Conservation (phyloP, 2,888 invertebrate genomes). For the Lasioglossum villosulum region DNA sequence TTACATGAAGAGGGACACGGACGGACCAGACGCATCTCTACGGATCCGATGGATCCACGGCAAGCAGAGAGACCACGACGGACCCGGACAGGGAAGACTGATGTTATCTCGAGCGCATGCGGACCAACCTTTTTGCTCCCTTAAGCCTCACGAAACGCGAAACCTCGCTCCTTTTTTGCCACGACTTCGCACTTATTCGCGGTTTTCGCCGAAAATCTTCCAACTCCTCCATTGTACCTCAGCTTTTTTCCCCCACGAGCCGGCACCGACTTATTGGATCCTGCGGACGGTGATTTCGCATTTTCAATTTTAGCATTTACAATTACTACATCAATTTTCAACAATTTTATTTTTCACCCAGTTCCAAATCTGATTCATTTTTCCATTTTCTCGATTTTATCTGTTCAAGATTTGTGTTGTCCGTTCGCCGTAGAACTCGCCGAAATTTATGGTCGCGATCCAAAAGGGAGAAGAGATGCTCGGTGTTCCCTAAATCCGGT, state of each 20-base stretch:
- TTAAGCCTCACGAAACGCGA: conserved; percentile 48
- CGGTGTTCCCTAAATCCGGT: conserved; percentile 1
- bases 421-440: background rate
- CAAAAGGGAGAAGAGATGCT: background rate
- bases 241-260: background rate
- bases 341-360: background rate
- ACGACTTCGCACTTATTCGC: conserved; percentile 35
- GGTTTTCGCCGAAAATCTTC: conserved; percentile 16
- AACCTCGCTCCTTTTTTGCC: conserved; percentile 62
- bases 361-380: background rate
- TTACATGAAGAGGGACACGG: conserved; percentile 81
- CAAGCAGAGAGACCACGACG: conserved; percentile 25
- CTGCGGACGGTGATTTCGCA: background rate
- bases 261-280: background rate
- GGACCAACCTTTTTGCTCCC: conserved; percentile 67
- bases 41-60: conserved; percentile 26
- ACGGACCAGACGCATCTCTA: conserved; percentile 49
- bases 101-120: conserved; percentile 79
- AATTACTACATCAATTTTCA: background rate
- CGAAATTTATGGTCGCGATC: background rate
- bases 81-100: conserved; percentile 74
- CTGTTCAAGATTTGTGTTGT: background rate
- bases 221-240: background rate
- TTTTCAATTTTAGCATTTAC: background rate
- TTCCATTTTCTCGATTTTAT: background rate